phyloP scores from a whole-genome alignment of 2,113 vertebrate genomes.

The Paramisgurnus dabryanus region DNA sequence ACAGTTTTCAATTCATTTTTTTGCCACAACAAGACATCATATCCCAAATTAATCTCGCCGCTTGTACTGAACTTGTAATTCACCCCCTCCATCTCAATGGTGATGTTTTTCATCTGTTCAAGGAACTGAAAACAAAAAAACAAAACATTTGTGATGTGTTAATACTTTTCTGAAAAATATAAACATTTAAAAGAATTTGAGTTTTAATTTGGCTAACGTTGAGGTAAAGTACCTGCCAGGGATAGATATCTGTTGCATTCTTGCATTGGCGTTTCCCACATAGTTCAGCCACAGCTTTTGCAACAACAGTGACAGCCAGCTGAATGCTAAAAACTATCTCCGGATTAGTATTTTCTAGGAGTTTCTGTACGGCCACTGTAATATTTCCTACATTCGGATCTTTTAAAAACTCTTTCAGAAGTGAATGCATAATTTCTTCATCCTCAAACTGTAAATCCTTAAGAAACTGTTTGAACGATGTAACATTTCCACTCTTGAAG shows the following conservation, averaged over 20 bases:
- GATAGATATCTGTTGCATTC: slow-evolving; percentile 70
- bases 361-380: not conserved
- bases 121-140: slow-evolving; percentile 72
- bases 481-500: slow-evolving; percentile 78
- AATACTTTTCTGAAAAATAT: not conserved
- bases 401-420: slow-evolving; percentile 71
- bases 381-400: not conserved
- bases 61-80: slow-evolving; percentile 76
- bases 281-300: slow-evolving; percentile 72
- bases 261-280: slow-evolving; percentile 76
- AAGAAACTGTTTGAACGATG: slow-evolving; percentile 77
- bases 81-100: slow-evolving; percentile 63
- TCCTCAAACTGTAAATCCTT: slow-evolving; percentile 62
- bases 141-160: slow-evolving; percentile 9
- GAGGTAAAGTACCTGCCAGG: slow-evolving; percentile 79
- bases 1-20: slow-evolving; percentile 61
- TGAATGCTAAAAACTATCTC: slow-evolving; percentile 76
- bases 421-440: slow-evolving; percentile 62
- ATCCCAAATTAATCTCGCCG: slow-evolving; percentile 81
- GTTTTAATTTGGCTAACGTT: too few species aligned
- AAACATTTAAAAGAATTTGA: too few species aligned
- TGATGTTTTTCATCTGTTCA: slow-evolving; percentile 68
- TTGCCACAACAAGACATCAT: slow-evolving; percentile 82
- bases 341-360: slow-evolving; percentile 44
- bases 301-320: slow-evolving; percentile 79